These are phyloP conservation scores for Casuarius casuarius DNA, from an alignment of 2,113 vertebrate genomes.

Conservation along the genomic window DNA sequence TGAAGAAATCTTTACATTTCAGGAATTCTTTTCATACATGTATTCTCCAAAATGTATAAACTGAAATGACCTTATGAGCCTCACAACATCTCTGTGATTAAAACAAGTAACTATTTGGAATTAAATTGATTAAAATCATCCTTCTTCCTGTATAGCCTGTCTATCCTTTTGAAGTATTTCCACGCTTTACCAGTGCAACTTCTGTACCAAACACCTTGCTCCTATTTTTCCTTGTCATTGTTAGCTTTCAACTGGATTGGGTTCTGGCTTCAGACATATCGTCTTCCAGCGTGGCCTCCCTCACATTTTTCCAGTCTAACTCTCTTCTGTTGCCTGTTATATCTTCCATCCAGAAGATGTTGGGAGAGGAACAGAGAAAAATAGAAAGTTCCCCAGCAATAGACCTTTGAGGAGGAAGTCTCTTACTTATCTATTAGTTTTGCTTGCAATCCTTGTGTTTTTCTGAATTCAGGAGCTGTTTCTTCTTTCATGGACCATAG, in stretches of 20 bases:
- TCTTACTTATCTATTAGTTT: no score
- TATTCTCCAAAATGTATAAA: not conserved
- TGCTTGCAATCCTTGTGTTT: no score
- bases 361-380: not conserved
- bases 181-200: not conserved
- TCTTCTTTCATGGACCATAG: not conserved
- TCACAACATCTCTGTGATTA: not conserved
- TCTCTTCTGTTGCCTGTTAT: not conserved
- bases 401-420: not conserved
- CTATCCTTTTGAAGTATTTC: not conserved
- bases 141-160: not conserved
- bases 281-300: not conserved
- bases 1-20: not conserved
- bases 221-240: not conserved
- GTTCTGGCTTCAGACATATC: not conserved
- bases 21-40: not conserved
- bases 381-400: not conserved
- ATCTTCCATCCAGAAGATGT: not conserved
- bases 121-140: not conserved
- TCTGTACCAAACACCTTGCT: not conserved
- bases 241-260: not conserved
- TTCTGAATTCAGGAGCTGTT: no score
- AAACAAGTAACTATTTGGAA: not conserved
- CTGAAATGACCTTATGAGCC: not conserved
- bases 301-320: not conserved